Evolutionary conservation across 2,113 vertebrate genomes (phyloP).

Genomic region (Laticauda laticaudata): DNA sequence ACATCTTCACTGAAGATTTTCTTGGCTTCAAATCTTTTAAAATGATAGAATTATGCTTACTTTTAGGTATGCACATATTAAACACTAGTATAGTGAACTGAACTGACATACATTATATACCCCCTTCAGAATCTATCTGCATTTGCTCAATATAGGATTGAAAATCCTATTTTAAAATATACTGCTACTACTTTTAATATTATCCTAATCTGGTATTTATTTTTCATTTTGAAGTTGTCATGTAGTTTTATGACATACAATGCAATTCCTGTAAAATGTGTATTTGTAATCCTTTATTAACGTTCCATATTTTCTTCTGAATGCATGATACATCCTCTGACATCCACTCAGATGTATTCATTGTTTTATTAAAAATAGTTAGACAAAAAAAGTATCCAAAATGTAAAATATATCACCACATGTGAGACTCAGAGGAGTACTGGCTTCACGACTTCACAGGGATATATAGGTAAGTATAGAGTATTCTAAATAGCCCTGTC

Average conservation of each 20-base stretch:
- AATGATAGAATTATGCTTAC: background rate
- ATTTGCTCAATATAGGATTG: background rate
- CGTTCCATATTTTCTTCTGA: background rate
- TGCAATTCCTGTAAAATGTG: background rate
- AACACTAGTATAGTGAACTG: background rate
- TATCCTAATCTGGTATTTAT: background rate
- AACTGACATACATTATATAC: background rate
- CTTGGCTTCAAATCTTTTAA: background rate
- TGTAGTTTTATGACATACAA: background rate
- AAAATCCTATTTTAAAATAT: background rate
- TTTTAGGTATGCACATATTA: background rate
- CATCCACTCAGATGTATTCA: background rate
- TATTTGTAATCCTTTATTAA: background rate
- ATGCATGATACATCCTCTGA: background rate
- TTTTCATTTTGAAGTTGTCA: background rate
- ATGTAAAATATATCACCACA: background rate
- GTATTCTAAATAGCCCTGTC: background rate
- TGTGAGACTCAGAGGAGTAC: slow-evolving; percentile 14
- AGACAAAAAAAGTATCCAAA: background rate
- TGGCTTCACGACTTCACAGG: background rate
- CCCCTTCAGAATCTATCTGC: background rate
- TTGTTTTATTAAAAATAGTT: background rate
- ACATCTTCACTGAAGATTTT: background rate
- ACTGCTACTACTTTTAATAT: background rate
- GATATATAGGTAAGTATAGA: background rate